Percentiles rank a stretch among this genome's conserved stretches.
Evolutionary conservation across 1,140 invertebrate species (phyloP).

Genomic region (Goniozus legneri): DNA sequence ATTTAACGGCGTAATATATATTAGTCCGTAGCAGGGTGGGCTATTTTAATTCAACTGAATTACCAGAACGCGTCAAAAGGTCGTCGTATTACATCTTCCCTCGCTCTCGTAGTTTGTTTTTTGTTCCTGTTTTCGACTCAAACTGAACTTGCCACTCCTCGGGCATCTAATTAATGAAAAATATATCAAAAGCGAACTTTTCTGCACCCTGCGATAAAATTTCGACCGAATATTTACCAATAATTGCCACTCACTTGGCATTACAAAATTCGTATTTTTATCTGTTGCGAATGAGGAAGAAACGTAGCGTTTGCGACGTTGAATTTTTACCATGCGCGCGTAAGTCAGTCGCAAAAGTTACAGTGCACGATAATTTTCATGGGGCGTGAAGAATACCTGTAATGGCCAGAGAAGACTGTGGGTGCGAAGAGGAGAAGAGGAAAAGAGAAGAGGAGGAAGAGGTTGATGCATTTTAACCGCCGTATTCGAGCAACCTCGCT

Average conservation of each 20-base stretch:
- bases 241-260: too few relatives aligned
- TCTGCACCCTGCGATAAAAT: too few relatives aligned
- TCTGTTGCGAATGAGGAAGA: too few relatives aligned
- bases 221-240: too few relatives aligned
- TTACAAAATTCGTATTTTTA: too few relatives aligned
- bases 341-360: constrained; percentile 13
- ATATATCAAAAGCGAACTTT: too few relatives aligned
- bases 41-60: not conserved
- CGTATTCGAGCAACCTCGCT: not conserved
- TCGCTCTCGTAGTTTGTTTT: not conserved
- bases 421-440: too few relatives aligned
- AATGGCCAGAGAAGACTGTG: not conserved
- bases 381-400: constrained; percentile 18
- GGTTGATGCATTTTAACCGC: constrained; percentile 25
- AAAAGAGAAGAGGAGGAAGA: not conserved
- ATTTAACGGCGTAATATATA: constrained; percentile 19
- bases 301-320: too few relatives aligned
- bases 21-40: constrained; percentile 6
- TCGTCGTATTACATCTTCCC: not conserved
- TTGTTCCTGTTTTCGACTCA: too few relatives aligned
- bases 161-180: too few relatives aligned
- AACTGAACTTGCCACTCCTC: too few relatives aligned
- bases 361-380: constrained; percentile 22
- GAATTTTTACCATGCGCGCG: constrained; percentile 19
- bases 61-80: not conserved